phyloP scores from a whole-genome alignment of 2,888 invertebrate genomes.

The Bembecia ichneumoniformis region DNA sequence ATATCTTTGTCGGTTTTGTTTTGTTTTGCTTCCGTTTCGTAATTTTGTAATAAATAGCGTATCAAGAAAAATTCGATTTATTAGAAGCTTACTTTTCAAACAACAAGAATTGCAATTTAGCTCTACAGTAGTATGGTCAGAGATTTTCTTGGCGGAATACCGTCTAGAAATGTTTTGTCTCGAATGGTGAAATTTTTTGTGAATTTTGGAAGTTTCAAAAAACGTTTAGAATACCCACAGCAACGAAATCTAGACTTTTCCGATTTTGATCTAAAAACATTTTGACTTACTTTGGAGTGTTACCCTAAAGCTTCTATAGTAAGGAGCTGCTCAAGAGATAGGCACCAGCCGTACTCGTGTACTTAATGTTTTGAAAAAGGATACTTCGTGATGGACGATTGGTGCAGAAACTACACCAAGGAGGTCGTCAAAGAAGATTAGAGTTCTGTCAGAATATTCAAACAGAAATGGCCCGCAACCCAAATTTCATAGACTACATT shows the following conservation, averaged over 20 bases:
- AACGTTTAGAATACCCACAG: too few relatives aligned
- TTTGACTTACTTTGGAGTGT: slow-evolving; percentile 4
- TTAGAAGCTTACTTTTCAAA: background rate
- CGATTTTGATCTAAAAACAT: background rate
- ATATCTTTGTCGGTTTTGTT: too few relatives aligned
- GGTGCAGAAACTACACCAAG: slow-evolving; percentile 6
- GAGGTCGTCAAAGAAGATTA: slow-evolving; percentile 4
- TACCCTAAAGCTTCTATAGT: slow-evolving; percentile 5
- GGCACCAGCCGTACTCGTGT: slow-evolving; percentile 1
- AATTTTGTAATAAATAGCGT: background rate
- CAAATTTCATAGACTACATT: too few relatives aligned
- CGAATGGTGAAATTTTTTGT: slow-evolving; percentile 1
- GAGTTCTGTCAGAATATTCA: slow-evolving; percentile 6
- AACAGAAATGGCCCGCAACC: slow-evolving; percentile 7
- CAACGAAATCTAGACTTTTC: slow-evolving; percentile 1
- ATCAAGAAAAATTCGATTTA: background rate
- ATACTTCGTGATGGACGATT: slow-evolving; percentile 6
- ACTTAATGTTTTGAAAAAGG: slow-evolving; percentile 6
- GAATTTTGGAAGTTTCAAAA: slow-evolving; percentile 1
- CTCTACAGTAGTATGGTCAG: background rate
- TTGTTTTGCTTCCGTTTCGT: too few relatives aligned
- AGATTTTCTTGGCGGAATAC: background rate
- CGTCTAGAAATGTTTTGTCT: slow-evolving; percentile 1
- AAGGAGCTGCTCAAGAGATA: too few relatives aligned
- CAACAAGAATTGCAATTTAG: background rate